Evolutionary conservation across 2,113 vertebrate genomes (phyloP).

Genomic region (Piaya cayana): DNA sequence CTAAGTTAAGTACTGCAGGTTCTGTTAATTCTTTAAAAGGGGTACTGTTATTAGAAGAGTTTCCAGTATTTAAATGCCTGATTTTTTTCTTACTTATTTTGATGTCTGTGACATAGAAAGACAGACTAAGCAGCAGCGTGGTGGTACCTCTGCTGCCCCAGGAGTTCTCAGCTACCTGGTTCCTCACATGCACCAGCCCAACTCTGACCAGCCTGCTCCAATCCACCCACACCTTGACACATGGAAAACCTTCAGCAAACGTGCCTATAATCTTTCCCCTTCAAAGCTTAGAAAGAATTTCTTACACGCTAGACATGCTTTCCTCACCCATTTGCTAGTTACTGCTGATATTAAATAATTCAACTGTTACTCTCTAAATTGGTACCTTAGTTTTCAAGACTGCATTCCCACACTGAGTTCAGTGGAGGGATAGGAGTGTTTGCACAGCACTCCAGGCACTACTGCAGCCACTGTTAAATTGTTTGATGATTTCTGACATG

Average conservation of each 20-base stretch:
- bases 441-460: not conserved
- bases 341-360: not conserved
- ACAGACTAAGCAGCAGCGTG: not conserved
- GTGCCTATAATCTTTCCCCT: not conserved
- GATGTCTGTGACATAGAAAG: not conserved
- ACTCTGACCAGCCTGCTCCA: not conserved
- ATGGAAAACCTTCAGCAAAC: not conserved
- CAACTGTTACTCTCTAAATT: not conserved
- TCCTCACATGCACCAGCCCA: not conserved
- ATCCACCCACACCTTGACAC: not conserved
- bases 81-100: not conserved
- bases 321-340: not conserved
- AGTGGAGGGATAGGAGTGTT: not conserved
- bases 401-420: not conserved
- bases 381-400: not conserved
- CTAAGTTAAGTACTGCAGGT: not conserved
- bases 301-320: not conserved
- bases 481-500: slow-evolving; percentile 28
- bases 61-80: fast-evolving
- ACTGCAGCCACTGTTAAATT: not conserved
- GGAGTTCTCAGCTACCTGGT: not conserved
- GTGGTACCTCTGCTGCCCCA: not conserved
- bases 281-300: not conserved
- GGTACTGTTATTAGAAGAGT: not conserved
- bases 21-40: not conserved